phyloP scores from a whole-genome alignment of 2,113 vertebrate genomes.

The Erythrocercus mccallii region DNA sequence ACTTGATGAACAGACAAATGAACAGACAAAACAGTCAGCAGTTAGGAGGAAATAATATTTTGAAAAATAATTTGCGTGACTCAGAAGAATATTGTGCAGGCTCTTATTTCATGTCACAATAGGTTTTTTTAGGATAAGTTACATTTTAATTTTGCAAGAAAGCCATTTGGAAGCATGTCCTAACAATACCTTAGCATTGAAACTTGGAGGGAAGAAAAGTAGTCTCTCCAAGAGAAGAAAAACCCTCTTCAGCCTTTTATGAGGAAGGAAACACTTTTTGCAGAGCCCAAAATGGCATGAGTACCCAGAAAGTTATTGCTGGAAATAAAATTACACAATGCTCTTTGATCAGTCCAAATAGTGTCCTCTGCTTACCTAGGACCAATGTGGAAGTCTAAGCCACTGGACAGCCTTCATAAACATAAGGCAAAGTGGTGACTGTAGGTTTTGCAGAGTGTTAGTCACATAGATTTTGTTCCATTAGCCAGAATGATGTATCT shows the following conservation, averaged over 20 bases:
- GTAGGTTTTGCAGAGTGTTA: neutral
- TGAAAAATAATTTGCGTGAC: conserved; percentile 22
- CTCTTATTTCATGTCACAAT: conserved; percentile 8
- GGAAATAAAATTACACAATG: neutral
- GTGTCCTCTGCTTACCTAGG: neutral
- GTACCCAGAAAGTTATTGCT: neutral
- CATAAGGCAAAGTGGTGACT: neutral
- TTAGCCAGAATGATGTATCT: conserved; percentile 25
- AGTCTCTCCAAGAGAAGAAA: neutral
- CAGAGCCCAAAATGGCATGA: neutral
- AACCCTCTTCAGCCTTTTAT: neutral
- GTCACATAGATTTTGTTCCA: neutral
- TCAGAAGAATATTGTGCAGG: neutral
- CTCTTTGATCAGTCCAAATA: neutral
- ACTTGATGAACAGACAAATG: conserved; percentile 44
- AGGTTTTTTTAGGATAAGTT: neutral
- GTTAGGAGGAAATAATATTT: conserved; percentile 35
- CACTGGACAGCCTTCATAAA: neutral
- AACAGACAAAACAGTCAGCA: neutral
- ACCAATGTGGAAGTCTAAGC: neutral
- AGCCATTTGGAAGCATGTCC: neutral
- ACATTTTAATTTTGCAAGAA: neutral
- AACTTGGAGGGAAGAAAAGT: neutral
- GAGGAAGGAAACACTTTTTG: conserved; percentile 12
- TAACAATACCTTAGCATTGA: neutral